Base-by-base conservation (phyloP, 2,797 vertebrate genomes). In the Todus mexicanus region DNA sequence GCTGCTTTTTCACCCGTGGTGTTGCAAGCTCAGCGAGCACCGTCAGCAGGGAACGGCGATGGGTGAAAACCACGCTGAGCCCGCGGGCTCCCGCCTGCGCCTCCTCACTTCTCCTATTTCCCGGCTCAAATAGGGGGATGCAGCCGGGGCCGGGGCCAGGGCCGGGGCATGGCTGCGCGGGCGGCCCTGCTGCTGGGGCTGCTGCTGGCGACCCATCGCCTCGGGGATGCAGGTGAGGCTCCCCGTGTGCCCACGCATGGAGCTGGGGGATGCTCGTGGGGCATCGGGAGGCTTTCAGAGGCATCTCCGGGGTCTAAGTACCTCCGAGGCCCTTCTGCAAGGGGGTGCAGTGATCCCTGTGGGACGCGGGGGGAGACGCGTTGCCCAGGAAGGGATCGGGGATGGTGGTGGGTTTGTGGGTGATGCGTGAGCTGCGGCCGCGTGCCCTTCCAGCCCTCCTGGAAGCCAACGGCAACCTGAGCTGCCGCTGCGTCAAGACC, bases 391-490 rank as follows among this genome's bases (percentile, higher is more conserved):
- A 4, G 38, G n/a, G 15, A 59, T 77, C 12, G 61, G 48, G 43
- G 38, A 2, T 5, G 43, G 42, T 0, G 4, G 48, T 1, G 17
- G n/a, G 17, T 11, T 68, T 66, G 45, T 0, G 9, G 37, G 59
- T 1, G 5, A 11, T 2, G 38, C 0, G 2, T 15, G 38, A 80
- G 42, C 40, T 1, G 0, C 0, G 7, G 42, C 56, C 1, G 0
- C 22, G 22, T 48, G 56, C 15, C 8, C 19, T 16, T n/a, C 25
- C 77, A 96, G 95, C 66, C 20, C 54, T 96, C 31, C 68, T 96
- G 88, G 93, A 96, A 90, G 63, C 95, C 86, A 95, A 95, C 0
- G 38, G 94, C 80, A 95, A 90, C 66, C 83, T 91, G 70, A 92
- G 73, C 77, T 96, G 95, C 43, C 95, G 94, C 70, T 96, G 94